Evolutionary conservation across 2,888 invertebrate species (phyloP).

Genomic region (Diaperis boleti): DNA sequence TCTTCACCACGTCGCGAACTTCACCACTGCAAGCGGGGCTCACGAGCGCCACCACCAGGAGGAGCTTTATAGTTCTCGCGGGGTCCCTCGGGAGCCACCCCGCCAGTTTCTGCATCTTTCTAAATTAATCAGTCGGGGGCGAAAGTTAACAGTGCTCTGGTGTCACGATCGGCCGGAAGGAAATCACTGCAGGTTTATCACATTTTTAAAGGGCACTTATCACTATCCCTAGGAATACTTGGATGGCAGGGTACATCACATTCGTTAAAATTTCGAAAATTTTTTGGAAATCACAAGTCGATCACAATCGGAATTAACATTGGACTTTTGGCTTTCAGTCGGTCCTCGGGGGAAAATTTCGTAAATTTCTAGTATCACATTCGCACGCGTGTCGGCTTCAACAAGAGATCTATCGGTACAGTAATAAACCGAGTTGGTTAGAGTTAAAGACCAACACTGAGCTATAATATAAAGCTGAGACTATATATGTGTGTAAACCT

Average conservation of each 20-base stretch:
- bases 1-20: constrained; percentile 42
- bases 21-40: constrained; percentile 44
- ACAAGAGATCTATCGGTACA: constrained; percentile 47
- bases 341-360: constrained; percentile 12
- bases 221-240: constrained; percentile 37
- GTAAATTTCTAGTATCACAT: constrained; percentile 43
- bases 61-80: constrained; percentile 21
- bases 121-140: constrained; percentile 35
- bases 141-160: constrained; percentile 12
- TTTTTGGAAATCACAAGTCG: constrained; percentile 32
- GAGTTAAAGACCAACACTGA: constrained; percentile 56
- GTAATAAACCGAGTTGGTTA: constrained; percentile 49
- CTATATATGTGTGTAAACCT: constrained; percentile 58
- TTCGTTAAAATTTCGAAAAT: constrained; percentile 12
- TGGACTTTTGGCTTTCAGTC: constrained; percentile 24
- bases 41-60: constrained; percentile 26
- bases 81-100: neutral
- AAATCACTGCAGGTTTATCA: constrained; percentile 46
- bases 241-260: constrained; percentile 26
- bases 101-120: constrained; percentile 13
- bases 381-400: constrained; percentile 49
- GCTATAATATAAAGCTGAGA: constrained; percentile 54
- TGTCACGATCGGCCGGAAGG: neutral
- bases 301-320: constrained; percentile 34
- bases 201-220: constrained; percentile 43